These are phyloP conservation scores for Elysia crispata DNA, from an alignment of 2,888 invertebrate genomes.

Conservation along the genomic window DNA sequence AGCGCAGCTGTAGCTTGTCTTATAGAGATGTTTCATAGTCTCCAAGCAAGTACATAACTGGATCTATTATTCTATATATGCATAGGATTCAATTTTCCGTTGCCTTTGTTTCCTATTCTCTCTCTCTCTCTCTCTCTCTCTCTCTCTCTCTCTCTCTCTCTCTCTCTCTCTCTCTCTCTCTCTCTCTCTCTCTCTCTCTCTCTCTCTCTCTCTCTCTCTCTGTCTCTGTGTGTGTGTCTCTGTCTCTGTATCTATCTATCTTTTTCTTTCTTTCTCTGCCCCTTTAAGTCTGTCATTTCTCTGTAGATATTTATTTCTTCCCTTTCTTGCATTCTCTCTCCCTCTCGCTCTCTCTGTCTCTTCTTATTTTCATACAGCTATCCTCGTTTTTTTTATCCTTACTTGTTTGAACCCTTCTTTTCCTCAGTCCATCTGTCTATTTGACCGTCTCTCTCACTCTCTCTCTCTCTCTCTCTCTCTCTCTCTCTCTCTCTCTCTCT, in stretches of 20 bases:
- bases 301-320: neutral
- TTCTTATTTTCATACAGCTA: no score
- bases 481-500: neutral
- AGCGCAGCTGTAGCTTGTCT: no score
- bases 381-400: neutral
- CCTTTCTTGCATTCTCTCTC: no score
- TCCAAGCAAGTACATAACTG: no score
- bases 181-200: neutral
- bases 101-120: neutral
- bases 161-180: neutral
- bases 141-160: neutral
- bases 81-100: no score
- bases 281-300: neutral
- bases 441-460: neutral
- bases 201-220: slow-evolving; percentile 23
- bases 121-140: neutral
- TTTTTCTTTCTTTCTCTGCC: no score
- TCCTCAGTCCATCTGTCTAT: no score
- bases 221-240: neutral
- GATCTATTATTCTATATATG: no score
- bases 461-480: neutral
- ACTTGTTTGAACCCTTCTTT: neutral
- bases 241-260: neutral
- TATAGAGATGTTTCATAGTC: no score
- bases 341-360: no score